phyloP scores from a whole-genome alignment of 2,888 invertebrate species.

The Synergus japonicus region DNA sequence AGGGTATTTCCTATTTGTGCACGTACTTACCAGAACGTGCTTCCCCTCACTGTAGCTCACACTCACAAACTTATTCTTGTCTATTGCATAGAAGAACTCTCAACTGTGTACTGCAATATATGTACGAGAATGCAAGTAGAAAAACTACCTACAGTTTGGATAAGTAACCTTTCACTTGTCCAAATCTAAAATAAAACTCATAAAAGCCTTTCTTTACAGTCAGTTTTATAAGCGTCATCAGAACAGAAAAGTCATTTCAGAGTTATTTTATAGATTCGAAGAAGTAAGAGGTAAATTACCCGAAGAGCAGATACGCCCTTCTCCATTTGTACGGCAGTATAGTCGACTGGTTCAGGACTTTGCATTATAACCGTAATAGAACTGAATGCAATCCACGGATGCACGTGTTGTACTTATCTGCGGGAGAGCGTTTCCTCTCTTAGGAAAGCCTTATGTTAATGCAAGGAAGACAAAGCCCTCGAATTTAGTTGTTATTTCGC shows the following conservation, averaged over 20 bases:
- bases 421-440: slow-evolving; percentile 39
- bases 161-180: not conserved
- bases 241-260: no score
- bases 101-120: not conserved
- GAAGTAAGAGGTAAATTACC: no score
- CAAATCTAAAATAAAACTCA: not conserved
- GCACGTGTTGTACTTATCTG: slow-evolving; percentile 31
- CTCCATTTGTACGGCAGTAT: slow-evolving; percentile 26
- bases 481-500: slow-evolving; percentile 13
- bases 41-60: not conserved
- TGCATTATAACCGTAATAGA: slow-evolving; percentile 17
- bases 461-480: slow-evolving; percentile 30
- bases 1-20: not conserved
- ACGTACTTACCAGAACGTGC: slow-evolving; percentile 15
- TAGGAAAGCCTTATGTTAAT: slow-evolving; percentile 41
- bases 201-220: not conserved
- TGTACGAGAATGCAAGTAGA: not conserved
- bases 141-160: not conserved
- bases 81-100: slow-evolving; percentile 6
- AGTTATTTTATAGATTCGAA: no score
- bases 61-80: slow-evolving; percentile 12
- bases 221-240: no score
- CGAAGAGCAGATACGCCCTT: not conserved
- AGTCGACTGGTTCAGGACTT: slow-evolving; percentile 7
- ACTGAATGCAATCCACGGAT: slow-evolving; percentile 28